Evolutionary conservation across 2,113 vertebrate genomes (phyloP).

Genomic region (Connochaetes taurinus): DNA sequence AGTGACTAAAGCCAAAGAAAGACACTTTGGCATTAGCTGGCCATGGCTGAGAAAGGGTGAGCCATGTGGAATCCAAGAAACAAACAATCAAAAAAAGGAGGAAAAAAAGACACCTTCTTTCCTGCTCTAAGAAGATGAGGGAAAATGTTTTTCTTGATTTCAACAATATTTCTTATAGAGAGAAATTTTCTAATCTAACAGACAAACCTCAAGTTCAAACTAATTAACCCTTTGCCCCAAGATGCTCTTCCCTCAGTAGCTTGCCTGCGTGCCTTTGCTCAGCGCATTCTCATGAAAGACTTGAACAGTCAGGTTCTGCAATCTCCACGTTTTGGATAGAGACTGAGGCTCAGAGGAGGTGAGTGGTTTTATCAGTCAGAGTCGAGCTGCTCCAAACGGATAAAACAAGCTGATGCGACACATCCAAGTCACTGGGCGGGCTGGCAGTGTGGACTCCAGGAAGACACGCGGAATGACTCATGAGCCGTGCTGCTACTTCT

Average conservation of each 20-base stretch:
- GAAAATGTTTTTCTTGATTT: not conserved
- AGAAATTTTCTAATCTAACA: not conserved
- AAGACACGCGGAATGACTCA: not conserved
- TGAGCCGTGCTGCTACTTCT: not conserved
- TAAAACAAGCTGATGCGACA: not conserved
- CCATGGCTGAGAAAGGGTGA: not conserved
- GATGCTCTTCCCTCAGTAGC: not conserved
- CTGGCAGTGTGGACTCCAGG: not conserved
- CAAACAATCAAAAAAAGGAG: not conserved
- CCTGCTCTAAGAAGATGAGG: not conserved
- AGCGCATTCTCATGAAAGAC: not conserved
- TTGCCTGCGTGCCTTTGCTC: fast-evolving
- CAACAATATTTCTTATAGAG: not conserved
- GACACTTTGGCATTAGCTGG: not conserved
- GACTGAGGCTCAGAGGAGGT: not conserved
- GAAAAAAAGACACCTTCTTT: not conserved
- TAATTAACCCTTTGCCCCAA: not conserved
- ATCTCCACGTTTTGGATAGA: not conserved
- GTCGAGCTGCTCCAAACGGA: not conserved
- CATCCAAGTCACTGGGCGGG: not conserved
- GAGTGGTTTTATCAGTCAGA: not conserved
- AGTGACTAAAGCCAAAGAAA: not conserved
- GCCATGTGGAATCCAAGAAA: not conserved
- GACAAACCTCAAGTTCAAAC: not conserved
- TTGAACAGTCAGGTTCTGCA: not conserved